phyloP scores from a whole-genome alignment of 2,113 vertebrate species.

The Pelusios castaneus region DNA sequence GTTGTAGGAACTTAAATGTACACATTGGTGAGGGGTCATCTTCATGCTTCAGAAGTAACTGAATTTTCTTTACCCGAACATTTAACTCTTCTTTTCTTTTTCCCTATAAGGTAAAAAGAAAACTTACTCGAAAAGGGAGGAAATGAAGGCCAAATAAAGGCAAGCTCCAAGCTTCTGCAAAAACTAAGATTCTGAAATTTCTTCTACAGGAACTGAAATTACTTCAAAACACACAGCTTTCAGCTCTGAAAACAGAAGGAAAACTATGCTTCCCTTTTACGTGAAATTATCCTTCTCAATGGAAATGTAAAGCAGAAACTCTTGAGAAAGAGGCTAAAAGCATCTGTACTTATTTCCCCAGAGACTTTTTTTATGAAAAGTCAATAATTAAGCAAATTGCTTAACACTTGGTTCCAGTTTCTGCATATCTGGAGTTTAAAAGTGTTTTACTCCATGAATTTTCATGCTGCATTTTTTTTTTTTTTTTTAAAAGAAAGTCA shows the following conservation, averaged over 20 bases:
- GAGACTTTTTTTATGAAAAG: conserved; percentile 85
- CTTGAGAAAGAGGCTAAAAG: conserved; percentile 81
- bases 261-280: conserved; percentile 78
- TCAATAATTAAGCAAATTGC: conserved; percentile 89
- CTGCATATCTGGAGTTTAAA: conserved; percentile 82
- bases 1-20: not conserved
- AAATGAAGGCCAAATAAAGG: conserved; percentile 81
- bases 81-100: conserved; percentile 22
- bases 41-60: not conserved
- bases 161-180: conserved; percentile 78
- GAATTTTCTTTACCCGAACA: conserved; percentile 8
- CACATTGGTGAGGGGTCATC: not conserved
- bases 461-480: conserved; percentile 80
- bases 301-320: conserved; percentile 80
- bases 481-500: conserved; percentile 72
- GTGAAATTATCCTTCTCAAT: conserved; percentile 68
- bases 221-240: conserved; percentile 87
- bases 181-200: conserved; percentile 77
- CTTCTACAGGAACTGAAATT: conserved; percentile 79
- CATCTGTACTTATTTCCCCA: conserved; percentile 78
- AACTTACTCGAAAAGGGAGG: conserved; percentile 73
- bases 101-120: conserved; percentile 90
- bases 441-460: conserved; percentile 79
- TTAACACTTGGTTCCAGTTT: conserved; percentile 84
- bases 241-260: conserved; percentile 84